Conservation (phyloP, 2,797 vertebrate genomes). For the Pipistrellus pipistrellus region DNA sequence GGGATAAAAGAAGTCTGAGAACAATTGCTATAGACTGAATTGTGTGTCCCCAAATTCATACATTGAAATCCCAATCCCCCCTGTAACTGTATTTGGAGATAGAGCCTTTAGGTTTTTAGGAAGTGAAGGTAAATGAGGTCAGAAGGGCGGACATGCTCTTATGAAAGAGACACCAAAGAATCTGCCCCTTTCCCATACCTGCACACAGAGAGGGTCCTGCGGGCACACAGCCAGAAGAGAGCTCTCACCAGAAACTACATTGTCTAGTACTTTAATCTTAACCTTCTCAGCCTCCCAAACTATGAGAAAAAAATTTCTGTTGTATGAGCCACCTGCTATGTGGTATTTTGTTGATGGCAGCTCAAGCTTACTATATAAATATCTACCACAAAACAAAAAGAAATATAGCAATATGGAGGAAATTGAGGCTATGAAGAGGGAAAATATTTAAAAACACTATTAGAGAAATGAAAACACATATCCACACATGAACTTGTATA, state of each 20-base stretch:
- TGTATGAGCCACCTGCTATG: neutral
- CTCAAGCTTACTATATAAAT: neutral
- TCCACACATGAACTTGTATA: slow-evolving; percentile 3
- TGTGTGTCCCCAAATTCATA: neutral
- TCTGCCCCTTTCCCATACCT: neutral
- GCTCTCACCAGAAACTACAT: slow-evolving; percentile 20
- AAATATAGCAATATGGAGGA: slow-evolving; percentile 1
- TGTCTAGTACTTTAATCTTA: neutral
- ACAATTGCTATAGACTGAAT: neutral
- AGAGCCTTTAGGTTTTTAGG: neutral
- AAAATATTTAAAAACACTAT: neutral
- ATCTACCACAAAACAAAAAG: slow-evolving; percentile 42
- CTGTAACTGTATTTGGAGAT: neutral
- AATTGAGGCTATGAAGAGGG: neutral
- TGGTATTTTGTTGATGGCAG: slow-evolving; percentile 31
- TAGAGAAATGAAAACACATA: neutral
- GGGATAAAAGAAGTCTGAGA: neutral
- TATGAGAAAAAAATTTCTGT: slow-evolving; percentile 5
- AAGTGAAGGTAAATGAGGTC: neutral
- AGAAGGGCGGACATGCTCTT: neutral
- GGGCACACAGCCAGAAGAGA: neutral
- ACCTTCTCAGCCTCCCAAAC: neutral
- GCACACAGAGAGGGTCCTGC: neutral
- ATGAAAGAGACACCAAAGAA: neutral
- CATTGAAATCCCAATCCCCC: neutral